phyloP scores from a whole-genome alignment of 2,888 invertebrate genomes.

The Chirona hameri region DNA sequence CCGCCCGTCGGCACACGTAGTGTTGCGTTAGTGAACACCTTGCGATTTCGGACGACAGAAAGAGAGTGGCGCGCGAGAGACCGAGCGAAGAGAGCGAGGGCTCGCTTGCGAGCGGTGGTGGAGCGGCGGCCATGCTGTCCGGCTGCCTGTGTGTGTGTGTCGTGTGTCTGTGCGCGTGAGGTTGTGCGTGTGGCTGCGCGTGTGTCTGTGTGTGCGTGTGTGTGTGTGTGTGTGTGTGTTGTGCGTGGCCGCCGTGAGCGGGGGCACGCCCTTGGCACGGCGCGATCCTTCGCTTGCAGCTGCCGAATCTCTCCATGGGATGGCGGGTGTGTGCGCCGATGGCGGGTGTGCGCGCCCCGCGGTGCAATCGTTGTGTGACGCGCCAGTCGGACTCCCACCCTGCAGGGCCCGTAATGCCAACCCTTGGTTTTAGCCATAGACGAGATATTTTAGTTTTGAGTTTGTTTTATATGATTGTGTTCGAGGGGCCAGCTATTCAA shows the following conservation, averaged over 20 bases:
- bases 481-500: background rate
- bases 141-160: background rate
- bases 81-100: background rate
- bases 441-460: slow-evolving; percentile 7
- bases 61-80: background rate
- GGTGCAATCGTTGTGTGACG: background rate
- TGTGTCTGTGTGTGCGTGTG: background rate
- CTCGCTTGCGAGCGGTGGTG: background rate
- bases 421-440: slow-evolving; percentile 6
- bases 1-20: slow-evolving; percentile 39
- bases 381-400: background rate
- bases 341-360: background rate
- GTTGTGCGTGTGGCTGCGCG: background rate
- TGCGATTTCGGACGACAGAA: background rate
- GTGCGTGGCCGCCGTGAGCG: background rate
- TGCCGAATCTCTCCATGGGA: background rate
- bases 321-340: background rate
- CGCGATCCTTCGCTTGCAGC: background rate
- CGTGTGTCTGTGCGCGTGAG: background rate
- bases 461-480: slow-evolving; percentile 23
- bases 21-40: slow-evolving; percentile 32
- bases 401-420: slow-evolving; percentile 3
- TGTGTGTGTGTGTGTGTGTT: background rate
- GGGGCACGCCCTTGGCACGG: background rate
- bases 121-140: background rate